These are phyloP conservation scores for Apis florea DNA, from an alignment of 1,140 invertebrate species.

Conservation along the genomic window DNA sequence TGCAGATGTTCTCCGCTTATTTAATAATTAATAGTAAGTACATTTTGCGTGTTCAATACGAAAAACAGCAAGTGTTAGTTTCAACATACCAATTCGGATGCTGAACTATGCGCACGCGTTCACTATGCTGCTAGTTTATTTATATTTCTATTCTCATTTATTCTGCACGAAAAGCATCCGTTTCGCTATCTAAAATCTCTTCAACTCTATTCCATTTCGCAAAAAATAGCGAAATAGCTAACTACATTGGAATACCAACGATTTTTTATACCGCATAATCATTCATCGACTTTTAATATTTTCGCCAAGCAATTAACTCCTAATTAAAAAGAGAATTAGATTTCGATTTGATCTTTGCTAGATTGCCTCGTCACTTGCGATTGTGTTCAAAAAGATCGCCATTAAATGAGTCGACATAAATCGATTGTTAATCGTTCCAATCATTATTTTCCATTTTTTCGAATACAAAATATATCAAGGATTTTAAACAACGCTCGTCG, in stretches of 20 bases:
- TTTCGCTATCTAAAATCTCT: not conserved
- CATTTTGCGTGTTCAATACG: not conserved
- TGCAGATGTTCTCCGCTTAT: not conserved
- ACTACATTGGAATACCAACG: not conserved
- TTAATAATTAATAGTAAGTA: too few species aligned
- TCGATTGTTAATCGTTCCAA: not conserved
- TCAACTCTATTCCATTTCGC: not conserved
- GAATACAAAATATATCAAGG: too few species aligned
- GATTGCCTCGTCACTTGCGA: not conserved
- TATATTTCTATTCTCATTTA: constrained; percentile 10
- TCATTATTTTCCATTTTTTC: not conserved
- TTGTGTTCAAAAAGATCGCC: not conserved
- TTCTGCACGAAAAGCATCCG: not conserved
- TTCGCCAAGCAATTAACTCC: not conserved
- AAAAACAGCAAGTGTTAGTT: not conserved
- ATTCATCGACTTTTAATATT: not conserved
- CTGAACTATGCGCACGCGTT: not conserved
- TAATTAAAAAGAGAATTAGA: not conserved
- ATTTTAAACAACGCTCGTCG: too few species aligned
- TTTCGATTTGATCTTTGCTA: not conserved
- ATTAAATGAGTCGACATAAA: not conserved
- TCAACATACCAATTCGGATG: not conserved
- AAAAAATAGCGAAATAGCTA: not conserved
- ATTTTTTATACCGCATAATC: not conserved
- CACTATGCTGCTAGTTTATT: not conserved